Evolutionary conservation across 2,888 invertebrate species (phyloP), one percentile per base, ranked within the genome.

Genomic region (Lithosia quadra): DNA sequence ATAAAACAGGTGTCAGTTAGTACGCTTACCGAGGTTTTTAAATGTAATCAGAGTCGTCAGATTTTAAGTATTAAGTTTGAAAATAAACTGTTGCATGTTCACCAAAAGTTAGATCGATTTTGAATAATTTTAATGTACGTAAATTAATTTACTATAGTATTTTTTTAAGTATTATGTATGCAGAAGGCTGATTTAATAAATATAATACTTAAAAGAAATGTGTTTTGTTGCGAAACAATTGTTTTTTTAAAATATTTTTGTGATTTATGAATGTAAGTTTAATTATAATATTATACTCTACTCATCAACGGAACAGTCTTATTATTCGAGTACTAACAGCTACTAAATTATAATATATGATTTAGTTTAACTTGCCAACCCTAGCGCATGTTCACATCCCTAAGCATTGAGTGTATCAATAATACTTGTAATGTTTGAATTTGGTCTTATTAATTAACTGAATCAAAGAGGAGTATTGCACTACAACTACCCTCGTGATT

Each of bases 401-500:
- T 85, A 80, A 86, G 83, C 89, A 86, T 86, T 84, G 91, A 92
- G 91, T 90, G 92, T 93, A 93, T 94, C 94, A 94, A 92, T 93
- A 91, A 90, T 91, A 87, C 89, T 88, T 83, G 86, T 90, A 91
- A 90, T 93, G 91, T 94, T 94, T 94, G 94, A 92, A 87, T 91
- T 92, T 87, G 94, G 92, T 91, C 88, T 91, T 93, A 93, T 94
- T 95, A 94, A 94, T 94, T 93, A 94, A 92, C 91, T 88, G 87
- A 92, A 94, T 92, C 90, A 91, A 89, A 88, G 84, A 83, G 72
- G 76, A 84, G 85, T 81, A 75, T 73, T 73, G 67, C 69, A 74
- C 77, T 36, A 71, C 67, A 75, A 72, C 74, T 78, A 78, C 81
- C 80, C 82, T 74, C 64, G 43, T 69, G 13, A 64, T 71, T 73